Base-by-base conservation (phyloP, 2,113 vertebrate species). In the Poeciliopsis retropinna region DNA sequence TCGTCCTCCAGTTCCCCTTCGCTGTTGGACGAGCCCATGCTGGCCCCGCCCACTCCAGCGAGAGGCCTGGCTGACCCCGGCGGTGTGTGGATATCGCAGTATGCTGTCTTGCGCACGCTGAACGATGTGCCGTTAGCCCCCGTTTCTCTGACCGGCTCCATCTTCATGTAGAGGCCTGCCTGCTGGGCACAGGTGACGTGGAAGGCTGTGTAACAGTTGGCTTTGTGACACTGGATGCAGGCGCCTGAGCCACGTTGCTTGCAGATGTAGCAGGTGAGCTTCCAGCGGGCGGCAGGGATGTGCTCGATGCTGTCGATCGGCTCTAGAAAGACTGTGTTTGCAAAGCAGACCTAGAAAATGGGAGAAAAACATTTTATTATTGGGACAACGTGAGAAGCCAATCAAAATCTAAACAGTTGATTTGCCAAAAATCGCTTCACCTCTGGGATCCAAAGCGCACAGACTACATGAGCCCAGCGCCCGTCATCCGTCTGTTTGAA, bases 261-360 rank as follows among this genome's bases (percentile, higher is more conserved):
- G 93, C 98, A 99, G 78, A 99, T 99, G 89, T 99, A 99, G 94
- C 98, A 99, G 70, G 98, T 99, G 44, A 99, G 96, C 91, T 99
- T 99, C 98, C 98, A 99, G 82, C 98, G 97, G 0, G 98, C 97
- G 0, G 98, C 96, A 0, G 98, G 98, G 89, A 99, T 99, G 93
- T 99, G 98, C 85, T 99, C 98, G 0, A 99, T 99, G 93, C 98
- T 99, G 91, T 99, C 98, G 0, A 99, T 99, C 15, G 98, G 98
- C 93, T 99, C 98, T 87, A 99, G 94, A 92, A 99, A 99, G 88
- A 99, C 98, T 0, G 98, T 99, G 92, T 99, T 99, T 14, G 98
- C 98, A 34, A 99, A 99, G 92, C 98, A 99, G 78, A 99, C 98
- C 95, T 95, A 80, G 37, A 30, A 76, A 61, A 72, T 44, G 14